Base-by-base conservation (phyloP, 2,888 invertebrate genomes). In the Apotomis capreana region DNA sequence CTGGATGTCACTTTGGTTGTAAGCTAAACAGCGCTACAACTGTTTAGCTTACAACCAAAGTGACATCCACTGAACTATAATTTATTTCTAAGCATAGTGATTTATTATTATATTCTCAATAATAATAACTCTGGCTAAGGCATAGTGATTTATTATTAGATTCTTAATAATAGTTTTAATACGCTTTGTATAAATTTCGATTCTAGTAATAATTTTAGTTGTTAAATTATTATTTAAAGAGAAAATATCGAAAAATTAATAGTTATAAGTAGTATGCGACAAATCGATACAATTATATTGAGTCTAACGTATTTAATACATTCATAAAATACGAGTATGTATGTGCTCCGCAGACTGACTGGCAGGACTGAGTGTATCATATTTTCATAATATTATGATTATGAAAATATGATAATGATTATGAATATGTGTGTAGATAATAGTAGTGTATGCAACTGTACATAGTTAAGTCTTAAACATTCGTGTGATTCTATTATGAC, bases 71-170 rank as follows among this genome's bases (percentile, higher is more conserved):
- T 70, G 55, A 36, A 71, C 40, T 64, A 59, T 61, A 65, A 73
- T 55, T 65, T 61, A 13, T 72, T 44, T 26, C 26, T 26, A 26
- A 26, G 26, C 26, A 26, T 26, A 26, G 26, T 26, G 26, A 26
- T 26, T 26, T 26, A 26, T 26, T 26, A 26, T 26, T 26, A 26
- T 26, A 26, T 26, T 26, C 26, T 26, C 26, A 26, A 26, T 26
- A 26, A 26, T 26, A 26, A 26, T 26, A 82, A 83, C 83, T 84
- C 65, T 69, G 67, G 78, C 77, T 76, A 89, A 87, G 86, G 85
- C 86, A 87, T 89, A 90, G 91, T 91, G 90, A 90, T 90, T 88
- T 84, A 83, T 82, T 81, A 76, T 87, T 89, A 89, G 87, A 87
- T 89, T 91, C 87, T 90, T 87, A 89, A 85, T 85, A 79, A 84